Evolutionary conservation across 2,888 invertebrate genomes (phyloP).

Genomic region (Macaria liturata): DNA sequence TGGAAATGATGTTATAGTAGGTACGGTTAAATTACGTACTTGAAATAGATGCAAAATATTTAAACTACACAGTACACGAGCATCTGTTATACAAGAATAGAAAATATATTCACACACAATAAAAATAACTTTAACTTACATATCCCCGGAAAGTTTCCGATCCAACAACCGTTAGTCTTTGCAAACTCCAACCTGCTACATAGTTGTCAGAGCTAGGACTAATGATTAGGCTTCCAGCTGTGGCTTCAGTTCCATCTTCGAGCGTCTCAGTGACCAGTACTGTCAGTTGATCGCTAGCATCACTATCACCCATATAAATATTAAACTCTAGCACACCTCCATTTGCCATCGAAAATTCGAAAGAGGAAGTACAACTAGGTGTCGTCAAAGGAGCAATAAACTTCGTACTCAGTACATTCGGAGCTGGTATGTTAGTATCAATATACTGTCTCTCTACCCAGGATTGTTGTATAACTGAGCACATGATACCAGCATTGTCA

Average conservation of each 20-base stretch:
- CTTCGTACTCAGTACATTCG: slow-evolving; percentile 16
- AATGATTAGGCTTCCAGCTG: background rate
- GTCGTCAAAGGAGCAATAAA: slow-evolving; percentile 23
- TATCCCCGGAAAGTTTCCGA: slow-evolving; percentile 39
- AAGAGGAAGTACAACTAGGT: slow-evolving; percentile 29
- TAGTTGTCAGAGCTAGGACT: background rate
- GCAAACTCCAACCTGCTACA: slow-evolving; percentile 2
- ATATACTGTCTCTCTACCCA: slow-evolving; percentile 18
- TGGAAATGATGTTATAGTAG: no score
- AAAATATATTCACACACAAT: no score
- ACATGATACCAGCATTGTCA: no score
- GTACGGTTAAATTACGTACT: no score
- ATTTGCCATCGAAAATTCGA: slow-evolving; percentile 14
- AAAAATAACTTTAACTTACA: slow-evolving; percentile 41
- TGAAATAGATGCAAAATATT: no score
- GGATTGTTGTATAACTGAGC: no score
- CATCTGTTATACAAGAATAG: no score
- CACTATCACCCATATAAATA: slow-evolving; percentile 36
- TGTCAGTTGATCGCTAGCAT: slow-evolving; percentile 29
- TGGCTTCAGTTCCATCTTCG: background rate
- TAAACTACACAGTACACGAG: no score
- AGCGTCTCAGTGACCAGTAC: no score
- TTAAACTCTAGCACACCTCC: slow-evolving; percentile 41
- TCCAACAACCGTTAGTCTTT: background rate
- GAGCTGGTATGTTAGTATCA: slow-evolving; percentile 11